phyloP scores from a whole-genome alignment of 2,888 invertebrate genomes.

The Polydesmus complanatus region DNA sequence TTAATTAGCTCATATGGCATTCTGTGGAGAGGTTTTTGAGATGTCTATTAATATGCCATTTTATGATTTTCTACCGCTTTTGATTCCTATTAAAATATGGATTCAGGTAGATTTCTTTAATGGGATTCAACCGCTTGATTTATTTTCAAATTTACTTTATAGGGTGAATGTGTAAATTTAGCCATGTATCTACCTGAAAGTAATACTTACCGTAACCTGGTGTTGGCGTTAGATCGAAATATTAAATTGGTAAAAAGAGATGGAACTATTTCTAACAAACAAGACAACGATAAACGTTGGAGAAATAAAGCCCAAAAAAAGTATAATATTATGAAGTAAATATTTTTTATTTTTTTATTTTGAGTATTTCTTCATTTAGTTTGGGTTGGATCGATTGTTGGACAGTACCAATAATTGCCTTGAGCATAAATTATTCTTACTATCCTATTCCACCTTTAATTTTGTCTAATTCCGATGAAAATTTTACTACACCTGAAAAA shows the following conservation, averaged over 20 bases:
- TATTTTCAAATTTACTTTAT: slow-evolving; percentile 15
- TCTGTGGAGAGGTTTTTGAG: slow-evolving; percentile 2
- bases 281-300: slow-evolving; percentile 45
- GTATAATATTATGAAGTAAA: slow-evolving; percentile 28
- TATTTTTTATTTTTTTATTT: not conserved
- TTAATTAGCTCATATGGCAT: not conserved
- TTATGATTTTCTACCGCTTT: not conserved
- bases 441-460: slow-evolving; percentile 83
- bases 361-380: slow-evolving; percentile 23
- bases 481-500: slow-evolving; percentile 85
- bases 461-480: slow-evolving; percentile 65
- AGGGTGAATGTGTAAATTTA: slow-evolving; percentile 76
- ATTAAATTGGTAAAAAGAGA: slow-evolving; percentile 77
- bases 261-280: slow-evolving; percentile 36
- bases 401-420: slow-evolving; percentile 85
- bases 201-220: slow-evolving; percentile 62
- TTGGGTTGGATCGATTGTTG: slow-evolving; percentile 90
- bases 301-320: slow-evolving; percentile 58
- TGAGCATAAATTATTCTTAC: slow-evolving; percentile 79
- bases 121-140: not conserved
- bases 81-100: not conserved
- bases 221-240: slow-evolving; percentile 72
- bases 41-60: not conserved
- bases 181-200: slow-evolving; percentile 82
- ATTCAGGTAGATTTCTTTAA: not conserved